Base-by-base conservation (phyloP, 2,113 vertebrate species). In the Eupsittula cactorum region DNA sequence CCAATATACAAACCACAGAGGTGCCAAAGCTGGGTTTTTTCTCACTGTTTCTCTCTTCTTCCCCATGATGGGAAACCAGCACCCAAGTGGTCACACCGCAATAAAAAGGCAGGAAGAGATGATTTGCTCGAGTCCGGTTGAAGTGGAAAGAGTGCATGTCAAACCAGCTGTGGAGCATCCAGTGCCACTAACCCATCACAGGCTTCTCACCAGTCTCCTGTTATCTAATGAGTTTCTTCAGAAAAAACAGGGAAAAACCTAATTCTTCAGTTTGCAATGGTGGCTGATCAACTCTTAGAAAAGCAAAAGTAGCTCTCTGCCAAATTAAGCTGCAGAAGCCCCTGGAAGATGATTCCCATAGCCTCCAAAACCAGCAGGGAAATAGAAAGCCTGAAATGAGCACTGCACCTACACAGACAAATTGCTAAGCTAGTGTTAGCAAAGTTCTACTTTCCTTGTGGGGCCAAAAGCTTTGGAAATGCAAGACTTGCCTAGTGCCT, bases 1-100 rank as follows among this genome's bases (percentile, higher is more conserved):
- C 44, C 76, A 74, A 2, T 0, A 1, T 1, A 57, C 1, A 2
- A 76, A 33, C 10, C 5, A 28, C 37, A 17, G 41, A 76, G 23
- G 21, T 44, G 15, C 41, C 71, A 19, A 37, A 69, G 11, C 7
- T 20, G 16, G 0, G 0, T 2, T 44, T 88, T 47, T 83, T 27
- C 6, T 85, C 41, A 17, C 5, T 69, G 7, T 87, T 95, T 95
- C 82, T 20, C 29, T 68, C 12, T 7, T 87, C 33, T 86, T 82
- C 49, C 44, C 14, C 19, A 11, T 33, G 14, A 35, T 42, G n/a
- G 63, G 70, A 79, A 89, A 62, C 11, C 63, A 68, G 42, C 19
- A 82, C 59, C 31, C 82, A 68, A 93, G 18, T 10, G 13, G 20
- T 52, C 46, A 55, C 31, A 59, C 7, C 25, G 8, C 63, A 59